Conservation (phyloP, 2,113 vertebrate genomes). For the Gobius niger region DNA sequence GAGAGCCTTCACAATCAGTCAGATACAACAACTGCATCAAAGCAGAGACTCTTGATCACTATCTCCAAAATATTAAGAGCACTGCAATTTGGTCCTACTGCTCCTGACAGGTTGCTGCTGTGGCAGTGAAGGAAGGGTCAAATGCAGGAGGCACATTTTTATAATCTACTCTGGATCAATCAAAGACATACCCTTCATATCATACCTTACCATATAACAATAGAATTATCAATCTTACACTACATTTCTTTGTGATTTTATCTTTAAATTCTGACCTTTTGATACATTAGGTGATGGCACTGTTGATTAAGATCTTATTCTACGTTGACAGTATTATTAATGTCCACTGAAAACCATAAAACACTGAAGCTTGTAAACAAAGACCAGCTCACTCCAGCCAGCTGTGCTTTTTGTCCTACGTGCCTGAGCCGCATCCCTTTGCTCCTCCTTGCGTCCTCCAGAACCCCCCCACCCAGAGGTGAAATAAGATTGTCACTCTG, state of each 20-base stretch:
- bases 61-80: too few relatives aligned
- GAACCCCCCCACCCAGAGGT: conserved; percentile 79
- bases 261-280: not conserved
- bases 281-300: not conserved
- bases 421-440: not conserved
- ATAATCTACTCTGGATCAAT: too few relatives aligned
- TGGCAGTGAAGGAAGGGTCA: too few relatives aligned
- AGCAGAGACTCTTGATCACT: too few relatives aligned
- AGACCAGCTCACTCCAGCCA: not conserved
- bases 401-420: not conserved
- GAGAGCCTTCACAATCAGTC: too few relatives aligned
- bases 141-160: too few relatives aligned
- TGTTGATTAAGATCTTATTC: not conserved
- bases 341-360: not conserved
- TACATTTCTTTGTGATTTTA: not conserved
- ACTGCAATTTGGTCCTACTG: too few relatives aligned
- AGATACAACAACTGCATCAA: too few relatives aligned
- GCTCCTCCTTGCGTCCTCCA: conserved; percentile 58
- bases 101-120: too few relatives aligned
- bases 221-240: too few relatives aligned
- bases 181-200: too few relatives aligned
- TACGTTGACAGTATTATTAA: not conserved
- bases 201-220: too few relatives aligned
- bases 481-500: conserved; percentile 97
- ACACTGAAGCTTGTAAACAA: not conserved